Conservation (phyloP, 2,888 invertebrate species). For the Trimorus sp. region DNA sequence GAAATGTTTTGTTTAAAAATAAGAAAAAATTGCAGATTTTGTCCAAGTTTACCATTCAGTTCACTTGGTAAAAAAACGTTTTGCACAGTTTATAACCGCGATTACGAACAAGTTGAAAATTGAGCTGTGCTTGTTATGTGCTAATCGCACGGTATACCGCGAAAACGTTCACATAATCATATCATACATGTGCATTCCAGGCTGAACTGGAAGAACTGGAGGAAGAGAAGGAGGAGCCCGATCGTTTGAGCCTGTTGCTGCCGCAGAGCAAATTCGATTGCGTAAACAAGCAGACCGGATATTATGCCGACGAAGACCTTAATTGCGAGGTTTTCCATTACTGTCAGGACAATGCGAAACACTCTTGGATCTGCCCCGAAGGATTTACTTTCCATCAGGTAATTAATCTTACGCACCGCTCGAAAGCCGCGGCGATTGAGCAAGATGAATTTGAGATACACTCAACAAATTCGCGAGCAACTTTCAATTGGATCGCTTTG, state of each 20-base stretch:
- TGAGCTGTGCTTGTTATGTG: too few species aligned
- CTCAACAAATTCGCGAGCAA: conserved; percentile 27
- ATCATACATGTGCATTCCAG: conserved; percentile 31
- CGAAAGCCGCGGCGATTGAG: conserved; percentile 40
- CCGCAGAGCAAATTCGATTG: conserved; percentile 93
- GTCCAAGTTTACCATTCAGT: too few species aligned
- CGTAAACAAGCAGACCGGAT: conserved; percentile 90
- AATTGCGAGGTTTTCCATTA: conserved; percentile 97
- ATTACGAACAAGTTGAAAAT: too few species aligned
- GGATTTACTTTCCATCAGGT: conserved; percentile 94
- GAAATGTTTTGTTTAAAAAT: too few species aligned
- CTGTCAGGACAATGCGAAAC: conserved; percentile 93
- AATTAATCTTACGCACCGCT: conserved; percentile 64
- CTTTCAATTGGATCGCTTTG: conserved; percentile 31
- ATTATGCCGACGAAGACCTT: conserved; percentile 94
- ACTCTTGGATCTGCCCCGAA: conserved; percentile 96
- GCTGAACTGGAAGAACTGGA: conserved; percentile 83
- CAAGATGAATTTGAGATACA: conserved; percentile 43
- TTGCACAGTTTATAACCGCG: too few species aligned
- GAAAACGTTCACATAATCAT: too few species aligned
- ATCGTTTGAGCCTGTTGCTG: conserved; percentile 89
- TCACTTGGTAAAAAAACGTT: too few species aligned
- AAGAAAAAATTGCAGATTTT: too few species aligned
- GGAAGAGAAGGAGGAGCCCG: conserved; percentile 92
- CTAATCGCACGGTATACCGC: too few species aligned